A percentile compares a stretch with the other conserved stretches of the same genome.
These are phyloP conservation scores for Iselma pallidipennis DNA, from an alignment of 2,888 invertebrate genomes.

Conservation along the genomic window DNA sequence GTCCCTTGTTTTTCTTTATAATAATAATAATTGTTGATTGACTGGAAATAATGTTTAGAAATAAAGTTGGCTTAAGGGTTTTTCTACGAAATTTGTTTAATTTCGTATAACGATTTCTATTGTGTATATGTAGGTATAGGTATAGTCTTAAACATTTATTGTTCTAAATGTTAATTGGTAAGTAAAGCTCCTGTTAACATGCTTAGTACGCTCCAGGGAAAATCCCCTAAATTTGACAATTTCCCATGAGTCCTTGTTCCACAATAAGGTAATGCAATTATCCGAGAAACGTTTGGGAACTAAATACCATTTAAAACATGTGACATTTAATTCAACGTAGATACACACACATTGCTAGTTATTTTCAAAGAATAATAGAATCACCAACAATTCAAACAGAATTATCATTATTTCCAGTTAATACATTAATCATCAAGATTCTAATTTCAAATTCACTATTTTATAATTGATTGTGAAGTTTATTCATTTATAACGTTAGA, in stretches of 20 bases:
- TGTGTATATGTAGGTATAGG: too few relatives aligned
- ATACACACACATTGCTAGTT: background rate
- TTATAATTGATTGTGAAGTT: too few relatives aligned
- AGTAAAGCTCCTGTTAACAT: conserved; percentile 13
- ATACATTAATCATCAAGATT: too few relatives aligned
- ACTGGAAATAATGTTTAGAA: too few relatives aligned
- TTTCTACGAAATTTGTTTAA: too few relatives aligned
- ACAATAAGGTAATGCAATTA: conserved; percentile 15
- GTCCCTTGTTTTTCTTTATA: background rate
- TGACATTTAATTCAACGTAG: conserved; percentile 8
- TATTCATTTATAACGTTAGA: too few relatives aligned
- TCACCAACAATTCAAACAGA: too few relatives aligned
- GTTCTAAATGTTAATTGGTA: conserved; percentile 12
- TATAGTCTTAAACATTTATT: background rate
- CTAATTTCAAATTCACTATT: too few relatives aligned
- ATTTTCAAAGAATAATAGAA: background rate
- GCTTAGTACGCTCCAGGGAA: conserved; percentile 12
- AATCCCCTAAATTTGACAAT: conserved; percentile 16
- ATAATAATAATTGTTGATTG: background rate
- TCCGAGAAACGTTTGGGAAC: conserved; percentile 1
- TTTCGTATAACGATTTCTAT: too few relatives aligned
- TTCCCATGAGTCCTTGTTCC: conserved; percentile 2
- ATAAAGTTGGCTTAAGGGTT: too few relatives aligned
- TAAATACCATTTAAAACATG: conserved; percentile 18
- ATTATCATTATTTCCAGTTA: too few relatives aligned